phyloP scores from a whole-genome alignment of 2,113 vertebrate species.

The Macquaria australasica region DNA sequence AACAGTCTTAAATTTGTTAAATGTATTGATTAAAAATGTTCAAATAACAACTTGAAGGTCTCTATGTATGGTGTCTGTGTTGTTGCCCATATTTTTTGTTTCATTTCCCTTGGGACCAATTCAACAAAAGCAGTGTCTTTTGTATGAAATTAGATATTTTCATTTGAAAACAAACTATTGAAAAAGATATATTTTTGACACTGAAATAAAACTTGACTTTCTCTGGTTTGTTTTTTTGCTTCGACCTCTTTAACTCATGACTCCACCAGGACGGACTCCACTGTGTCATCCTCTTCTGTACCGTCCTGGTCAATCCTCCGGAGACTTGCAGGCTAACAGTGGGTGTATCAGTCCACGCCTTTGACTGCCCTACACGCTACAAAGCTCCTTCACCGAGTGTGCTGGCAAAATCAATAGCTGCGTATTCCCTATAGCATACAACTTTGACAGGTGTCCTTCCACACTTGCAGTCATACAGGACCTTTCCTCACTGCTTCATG shows the following conservation, averaged over 20 bases:
- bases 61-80: neutral
- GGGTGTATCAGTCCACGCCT: slow-evolving; percentile 54
- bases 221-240: neutral
- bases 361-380: slow-evolving; percentile 67
- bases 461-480: slow-evolving; percentile 33
- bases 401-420: slow-evolving; percentile 69
- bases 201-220: neutral
- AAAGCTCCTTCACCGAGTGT: slow-evolving; percentile 43
- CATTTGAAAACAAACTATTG: neutral
- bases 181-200: neutral
- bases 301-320: slow-evolving; percentile 38
- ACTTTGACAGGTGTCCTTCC: slow-evolving; percentile 72
- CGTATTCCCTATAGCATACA: slow-evolving; percentile 56
- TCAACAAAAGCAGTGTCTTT: neutral
- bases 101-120: neutral
- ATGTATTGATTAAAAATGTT: neutral
- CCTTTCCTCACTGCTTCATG: slow-evolving; percentile 40
- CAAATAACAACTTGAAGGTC: neutral
- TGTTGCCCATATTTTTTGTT: neutral
- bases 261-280: neutral
- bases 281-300: neutral
- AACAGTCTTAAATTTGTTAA: neutral
- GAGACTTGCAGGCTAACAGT: slow-evolving; percentile 26
- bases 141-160: neutral
- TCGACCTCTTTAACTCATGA: slow-evolving; percentile 19